phyloP scores from a whole-genome alignment of 2,888 invertebrate species.

The Melitaea athalia region DNA sequence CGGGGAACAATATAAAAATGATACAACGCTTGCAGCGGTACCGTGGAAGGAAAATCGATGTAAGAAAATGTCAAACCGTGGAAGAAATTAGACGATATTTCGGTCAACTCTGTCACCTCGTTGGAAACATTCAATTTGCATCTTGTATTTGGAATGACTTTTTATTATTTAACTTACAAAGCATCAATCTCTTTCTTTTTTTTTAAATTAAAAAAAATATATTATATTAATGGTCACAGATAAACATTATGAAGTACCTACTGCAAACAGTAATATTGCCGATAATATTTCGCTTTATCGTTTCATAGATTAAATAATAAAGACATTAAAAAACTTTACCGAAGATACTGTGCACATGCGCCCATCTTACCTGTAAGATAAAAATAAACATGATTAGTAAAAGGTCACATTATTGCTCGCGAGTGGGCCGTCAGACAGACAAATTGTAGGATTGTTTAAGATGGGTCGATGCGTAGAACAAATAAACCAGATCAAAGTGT shows the following conservation, averaged over 20 bases:
- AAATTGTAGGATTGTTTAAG: slow-evolving; percentile 21
- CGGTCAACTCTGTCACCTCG: slow-evolving; percentile 14
- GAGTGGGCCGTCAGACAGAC: slow-evolving; percentile 9
- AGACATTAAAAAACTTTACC: background rate
- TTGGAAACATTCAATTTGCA: background rate
- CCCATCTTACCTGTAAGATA: slow-evolving; percentile 39
- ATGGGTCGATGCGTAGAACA: slow-evolving; percentile 27
- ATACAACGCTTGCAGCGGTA: slow-evolving; percentile 61
- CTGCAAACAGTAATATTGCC: too few relatives aligned
- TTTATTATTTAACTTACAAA: background rate
- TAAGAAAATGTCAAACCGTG: slow-evolving; percentile 63
- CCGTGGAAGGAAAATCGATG: slow-evolving; percentile 63
- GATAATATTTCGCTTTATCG: too few relatives aligned
- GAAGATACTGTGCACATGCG: slow-evolving; percentile 17
- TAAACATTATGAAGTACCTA: too few relatives aligned
- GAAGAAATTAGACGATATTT: slow-evolving; percentile 38
- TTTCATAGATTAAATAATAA: too few relatives aligned
- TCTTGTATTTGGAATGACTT: background rate
- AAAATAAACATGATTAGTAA: slow-evolving; percentile 17
- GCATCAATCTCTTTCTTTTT: too few relatives aligned
- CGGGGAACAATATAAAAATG: slow-evolving; percentile 67
- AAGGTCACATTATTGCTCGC: slow-evolving; percentile 3
- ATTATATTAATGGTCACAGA: too few relatives aligned
- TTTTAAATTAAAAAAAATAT: too few relatives aligned
- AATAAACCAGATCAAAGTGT: slow-evolving; percentile 35